Base-by-base conservation (phyloP, 2,797 vertebrate species). In the Perdix hodgsoniae region DNA sequence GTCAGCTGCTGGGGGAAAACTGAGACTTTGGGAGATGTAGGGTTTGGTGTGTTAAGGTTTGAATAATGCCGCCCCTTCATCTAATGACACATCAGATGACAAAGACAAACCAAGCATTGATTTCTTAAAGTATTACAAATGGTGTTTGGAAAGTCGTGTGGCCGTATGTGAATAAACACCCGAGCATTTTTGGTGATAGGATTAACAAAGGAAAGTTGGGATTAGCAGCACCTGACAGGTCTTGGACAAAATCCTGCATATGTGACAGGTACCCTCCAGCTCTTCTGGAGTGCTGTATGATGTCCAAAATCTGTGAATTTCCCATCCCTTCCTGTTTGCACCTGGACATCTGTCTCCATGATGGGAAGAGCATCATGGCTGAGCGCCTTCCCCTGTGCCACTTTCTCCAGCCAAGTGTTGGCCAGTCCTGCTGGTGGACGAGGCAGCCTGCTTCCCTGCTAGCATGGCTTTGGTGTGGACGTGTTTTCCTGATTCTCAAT, bases 171-270 rank as follows among this genome's bases (percentile, higher is more conserved):
- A 71, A 26, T 70, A 65, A 83, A 66, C 9, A 39, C 12, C 33
- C 0, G 35, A 40, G 5, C 6, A 18, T 47, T 74, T 90, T 40
- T 76, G 57, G 18, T 42, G n/a, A 40, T 16, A 19, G 69, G 72
- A 71, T 83, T 92, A 91, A 57, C 40, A 22, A 14, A 2, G 19
- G 54, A 22, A 66, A 84, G 17, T 17, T 71, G 64, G 74, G 76
- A 74, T 35, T 70, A 9, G 44, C 29, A 35, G 47, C 39, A 59
- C 40, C 47, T 81, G 80, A 40, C 74, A 88, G 35, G 52, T 79
- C 64, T 76, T 92, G 80, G 77, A 83, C 44, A 75, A 84, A 83
- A 63, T 69, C 86, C 80, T 82, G 64, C 40, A 64, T 75, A 14
- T 44, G 40, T 70, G 80, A 35, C 47, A 76, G 52, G 47, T 66